Base-by-base conservation (phyloP, 2,888 invertebrate genomes). In the Drosophila imparisetae region DNA sequence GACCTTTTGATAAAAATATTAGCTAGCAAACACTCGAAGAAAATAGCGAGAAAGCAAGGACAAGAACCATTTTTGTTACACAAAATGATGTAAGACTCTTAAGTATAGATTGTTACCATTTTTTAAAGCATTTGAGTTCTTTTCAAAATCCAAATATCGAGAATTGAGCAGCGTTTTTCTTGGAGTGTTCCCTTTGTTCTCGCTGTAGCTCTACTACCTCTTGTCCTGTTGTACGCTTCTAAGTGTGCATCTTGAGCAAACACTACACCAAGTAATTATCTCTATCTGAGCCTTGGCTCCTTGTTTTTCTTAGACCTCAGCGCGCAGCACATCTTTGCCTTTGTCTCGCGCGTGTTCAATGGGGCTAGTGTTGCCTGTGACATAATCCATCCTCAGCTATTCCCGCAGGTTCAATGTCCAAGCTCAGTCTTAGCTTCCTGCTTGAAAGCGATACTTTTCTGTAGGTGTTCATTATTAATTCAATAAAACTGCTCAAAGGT, bases 311-410 rank as follows among this genome's bases (percentile, higher is more conserved):
- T 21, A 52, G 54, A 32, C 60, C 60, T 34, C 50, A n/a, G 32
- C 50, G 15, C 11, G 8, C 27, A 29, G 30, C 48, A 36, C 63
- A 60, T 32, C 60, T 24, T 42, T 32, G 57, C 50, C 71, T 71
- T 77, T 72, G 71, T 73, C 54, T 50, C 57, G 83, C 66, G 71
- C 89, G 90, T 90, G 89, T 81, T 90, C 85, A 90, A 90, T 90
- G 80, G 90, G 90, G 82, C 89, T 83, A 78, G 79, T 71, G 79
- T 71, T 59, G 67, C 59, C 70, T 59, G 55, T 32, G 58, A 67
- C 55, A 11, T 8, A 15, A 48, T 42, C n/a, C 4, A 42, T 4
- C 24, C 21, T 24, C 27, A 21, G 54, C 60, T 54, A 21, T 32
- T 13, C 21, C 21, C 18, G 15, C 32, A 66, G 70, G 89, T 86